Conservation (phyloP, 2,113 vertebrate genomes). For the Atlantisia rogersi region DNA sequence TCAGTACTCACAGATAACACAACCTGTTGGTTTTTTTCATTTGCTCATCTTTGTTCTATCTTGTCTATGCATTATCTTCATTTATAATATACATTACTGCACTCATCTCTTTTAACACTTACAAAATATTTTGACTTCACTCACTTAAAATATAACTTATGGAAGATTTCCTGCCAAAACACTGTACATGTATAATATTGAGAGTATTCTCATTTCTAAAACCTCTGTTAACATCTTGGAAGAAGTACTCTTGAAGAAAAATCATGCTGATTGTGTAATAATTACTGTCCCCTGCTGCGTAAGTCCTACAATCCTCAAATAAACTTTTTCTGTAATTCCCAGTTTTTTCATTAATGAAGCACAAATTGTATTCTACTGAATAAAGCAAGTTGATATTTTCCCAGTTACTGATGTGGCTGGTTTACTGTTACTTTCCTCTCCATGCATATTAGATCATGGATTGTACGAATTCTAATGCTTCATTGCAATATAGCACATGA, state of each 20-base stretch:
- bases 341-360: not conserved
- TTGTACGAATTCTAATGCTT: not conserved
- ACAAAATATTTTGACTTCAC: constrained; percentile 41
- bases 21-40: not conserved
- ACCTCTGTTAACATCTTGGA: not conserved
- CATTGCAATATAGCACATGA: not conserved
- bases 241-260: not conserved
- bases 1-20: not conserved
- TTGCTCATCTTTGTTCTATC: not conserved
- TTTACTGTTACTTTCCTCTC: not conserved
- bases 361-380: not conserved
- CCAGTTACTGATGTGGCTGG: not conserved
- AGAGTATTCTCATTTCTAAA: not conserved
- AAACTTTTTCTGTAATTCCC: not conserved
- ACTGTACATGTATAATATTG: not conserved
- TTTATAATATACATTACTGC: not conserved
- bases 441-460: not conserved
- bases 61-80: not conserved
- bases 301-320: not conserved
- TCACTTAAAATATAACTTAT: constrained; percentile 18
- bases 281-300: not conserved
- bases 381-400: not conserved
- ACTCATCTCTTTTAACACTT: constrained; percentile 2
- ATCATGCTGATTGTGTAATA: not conserved
- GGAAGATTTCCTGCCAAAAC: not conserved